phyloP scores from a whole-genome alignment of 2,113 vertebrate species.

The Corynorhinus townsendii region DNA sequence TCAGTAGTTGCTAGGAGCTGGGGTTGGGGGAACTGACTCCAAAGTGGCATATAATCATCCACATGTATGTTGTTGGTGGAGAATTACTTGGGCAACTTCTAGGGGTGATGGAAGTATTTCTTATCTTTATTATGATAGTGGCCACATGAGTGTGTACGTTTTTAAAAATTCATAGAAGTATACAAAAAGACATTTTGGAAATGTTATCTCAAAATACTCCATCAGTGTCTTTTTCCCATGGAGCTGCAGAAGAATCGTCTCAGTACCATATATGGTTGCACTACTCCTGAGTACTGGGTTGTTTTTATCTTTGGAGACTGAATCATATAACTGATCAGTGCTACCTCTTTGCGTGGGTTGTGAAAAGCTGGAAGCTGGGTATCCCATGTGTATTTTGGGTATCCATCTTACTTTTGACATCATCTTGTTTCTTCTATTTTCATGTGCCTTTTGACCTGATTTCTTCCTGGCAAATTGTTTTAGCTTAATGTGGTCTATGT shows the following conservation, averaged over 20 bases:
- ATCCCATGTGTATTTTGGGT: neutral
- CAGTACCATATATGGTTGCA: neutral
- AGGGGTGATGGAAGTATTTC: neutral
- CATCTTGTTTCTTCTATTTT: neutral
- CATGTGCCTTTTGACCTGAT: neutral
- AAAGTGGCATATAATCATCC: neutral
- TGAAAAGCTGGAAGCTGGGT: neutral
- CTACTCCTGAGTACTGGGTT: neutral
- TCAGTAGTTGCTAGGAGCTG: neutral
- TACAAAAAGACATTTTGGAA: neutral
- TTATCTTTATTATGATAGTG: neutral
- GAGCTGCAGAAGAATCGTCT: neutral
- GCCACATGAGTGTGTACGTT: neutral
- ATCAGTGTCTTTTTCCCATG: neutral
- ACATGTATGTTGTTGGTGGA: no score
- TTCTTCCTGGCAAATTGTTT: neutral
- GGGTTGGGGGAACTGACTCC: neutral
- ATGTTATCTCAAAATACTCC: neutral
- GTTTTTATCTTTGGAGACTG: neutral
- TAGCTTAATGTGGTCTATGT: neutral
- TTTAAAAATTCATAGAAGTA: neutral
- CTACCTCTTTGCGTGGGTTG: neutral
- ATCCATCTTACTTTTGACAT: neutral
- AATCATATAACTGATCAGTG: neutral
- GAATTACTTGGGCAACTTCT: neutral